A percentile compares a stretch with the other conserved stretches of the same genome.
phyloP scores from a whole-genome alignment of 1,140 invertebrate species.

The Drosophila arizonae region DNA sequence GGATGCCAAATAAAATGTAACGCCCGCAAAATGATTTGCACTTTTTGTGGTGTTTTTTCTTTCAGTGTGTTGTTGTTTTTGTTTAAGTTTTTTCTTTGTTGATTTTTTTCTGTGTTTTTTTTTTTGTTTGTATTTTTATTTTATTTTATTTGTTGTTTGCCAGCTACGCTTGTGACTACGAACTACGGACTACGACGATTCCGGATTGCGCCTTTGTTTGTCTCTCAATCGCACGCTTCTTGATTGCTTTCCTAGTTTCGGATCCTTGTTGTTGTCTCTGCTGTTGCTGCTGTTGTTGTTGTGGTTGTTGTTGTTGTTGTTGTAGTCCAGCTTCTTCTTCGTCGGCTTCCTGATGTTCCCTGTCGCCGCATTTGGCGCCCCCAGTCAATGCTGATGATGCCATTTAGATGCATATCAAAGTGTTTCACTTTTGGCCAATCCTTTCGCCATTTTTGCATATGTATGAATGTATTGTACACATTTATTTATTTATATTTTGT shows the following conservation, averaged over 20 bases:
- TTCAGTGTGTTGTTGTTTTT: constrained; percentile 16
- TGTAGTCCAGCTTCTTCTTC: constrained; percentile 25
- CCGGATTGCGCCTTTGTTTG: constrained; percentile 50
- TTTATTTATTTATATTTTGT: constrained; percentile 60
- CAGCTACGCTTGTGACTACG: background rate
- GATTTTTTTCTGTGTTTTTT: background rate
- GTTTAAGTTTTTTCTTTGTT: constrained; percentile 10
- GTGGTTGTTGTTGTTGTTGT: background rate
- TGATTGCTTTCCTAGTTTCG: constrained; percentile 69
- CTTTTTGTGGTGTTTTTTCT: constrained; percentile 38
- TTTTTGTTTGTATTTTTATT: background rate
- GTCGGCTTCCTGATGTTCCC: constrained; percentile 35
- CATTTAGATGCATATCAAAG: constrained; percentile 79
- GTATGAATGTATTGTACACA: constrained; percentile 54
- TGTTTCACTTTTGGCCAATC: constrained; percentile 77
- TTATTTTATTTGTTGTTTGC: background rate
- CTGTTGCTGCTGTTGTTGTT: background rate
- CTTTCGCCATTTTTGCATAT: constrained; percentile 74
- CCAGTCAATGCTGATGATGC: constrained; percentile 73
- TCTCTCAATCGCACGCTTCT: constrained; percentile 65
- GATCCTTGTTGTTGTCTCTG: constrained; percentile 32
- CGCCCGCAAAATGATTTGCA: constrained; percentile 67
- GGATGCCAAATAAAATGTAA: constrained; percentile 55
- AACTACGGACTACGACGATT: constrained; percentile 8
- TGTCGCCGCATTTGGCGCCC: constrained; percentile 44